phyloP scores from a whole-genome alignment of 2,113 vertebrate species.

The Verasper variegatus region DNA sequence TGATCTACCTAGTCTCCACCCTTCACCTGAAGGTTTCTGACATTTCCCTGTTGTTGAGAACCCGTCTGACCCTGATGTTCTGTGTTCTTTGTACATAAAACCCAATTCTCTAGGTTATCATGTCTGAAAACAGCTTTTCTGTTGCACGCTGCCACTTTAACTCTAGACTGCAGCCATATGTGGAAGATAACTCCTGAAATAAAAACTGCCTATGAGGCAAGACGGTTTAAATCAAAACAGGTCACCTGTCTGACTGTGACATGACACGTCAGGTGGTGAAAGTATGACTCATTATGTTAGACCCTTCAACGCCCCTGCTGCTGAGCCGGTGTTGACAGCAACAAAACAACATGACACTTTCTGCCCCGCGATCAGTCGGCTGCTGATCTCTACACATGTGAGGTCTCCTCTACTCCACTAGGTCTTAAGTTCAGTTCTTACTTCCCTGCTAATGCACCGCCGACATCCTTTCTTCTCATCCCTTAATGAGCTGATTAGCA shows the following conservation, averaged over 20 bases:
- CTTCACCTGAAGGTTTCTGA: too few species aligned
- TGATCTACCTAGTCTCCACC: too few species aligned
- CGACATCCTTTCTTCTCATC: conserved; percentile 22
- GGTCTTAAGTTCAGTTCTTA: conserved; percentile 26
- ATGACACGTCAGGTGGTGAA: conserved; percentile 29
- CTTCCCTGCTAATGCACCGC: conserved; percentile 16
- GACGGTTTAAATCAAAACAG: conserved; percentile 30
- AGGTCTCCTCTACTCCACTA: conserved; percentile 13
- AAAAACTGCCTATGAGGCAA: conserved; percentile 33
- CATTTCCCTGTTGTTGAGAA: too few species aligned
- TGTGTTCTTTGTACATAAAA: background rate
- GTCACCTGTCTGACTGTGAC: conserved; percentile 16
- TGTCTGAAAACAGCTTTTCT: too few species aligned
- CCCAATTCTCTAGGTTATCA: too few species aligned
- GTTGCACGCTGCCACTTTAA: background rate
- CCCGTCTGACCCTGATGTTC: too few species aligned
- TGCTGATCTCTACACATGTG: conserved; percentile 3
- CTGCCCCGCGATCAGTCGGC: conserved; percentile 14
- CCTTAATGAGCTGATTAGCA: conserved; percentile 59
- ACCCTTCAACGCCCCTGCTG: conserved; percentile 13
- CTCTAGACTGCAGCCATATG: conserved; percentile 16
- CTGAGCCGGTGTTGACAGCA: background rate
- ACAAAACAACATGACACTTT: conserved; percentile 23
- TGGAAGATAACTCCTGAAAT: conserved; percentile 40
- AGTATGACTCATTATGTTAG: conserved; percentile 1